Conservation (phyloP, 1,140 invertebrate genomes). For the Diachasma alloeum region DNA sequence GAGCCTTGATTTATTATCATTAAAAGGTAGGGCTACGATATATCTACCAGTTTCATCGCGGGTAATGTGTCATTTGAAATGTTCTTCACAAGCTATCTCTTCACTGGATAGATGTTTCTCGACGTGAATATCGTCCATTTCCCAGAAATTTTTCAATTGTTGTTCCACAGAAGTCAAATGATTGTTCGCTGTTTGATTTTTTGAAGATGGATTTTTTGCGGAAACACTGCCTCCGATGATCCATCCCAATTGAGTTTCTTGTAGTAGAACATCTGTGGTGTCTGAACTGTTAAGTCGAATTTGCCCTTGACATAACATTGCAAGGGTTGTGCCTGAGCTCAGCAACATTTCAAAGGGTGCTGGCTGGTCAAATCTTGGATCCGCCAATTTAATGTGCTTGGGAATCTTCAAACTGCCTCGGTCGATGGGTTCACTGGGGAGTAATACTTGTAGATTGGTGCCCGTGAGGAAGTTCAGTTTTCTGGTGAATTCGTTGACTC, state of each 20-base stretch:
- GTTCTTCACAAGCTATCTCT: conserved; percentile 27
- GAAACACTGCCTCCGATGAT: not conserved
- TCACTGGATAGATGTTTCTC: conserved; percentile 6
- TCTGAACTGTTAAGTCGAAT: no score
- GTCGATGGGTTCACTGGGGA: not conserved
- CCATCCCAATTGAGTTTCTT: not conserved
- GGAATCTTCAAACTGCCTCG: not conserved
- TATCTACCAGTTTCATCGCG: not conserved
- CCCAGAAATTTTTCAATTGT: conserved; percentile 24
- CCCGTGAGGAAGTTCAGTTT: not conserved
- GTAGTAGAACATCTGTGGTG: no score
- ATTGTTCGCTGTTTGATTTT: not conserved
- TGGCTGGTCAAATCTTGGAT: not conserved
- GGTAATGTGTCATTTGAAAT: conserved; percentile 18
- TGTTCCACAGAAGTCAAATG: not conserved
- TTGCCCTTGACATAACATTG: conserved; percentile 12
- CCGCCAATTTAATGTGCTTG: not conserved
- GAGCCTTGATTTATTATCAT: no score
- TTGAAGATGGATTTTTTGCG: not conserved
- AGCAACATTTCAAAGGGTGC: not conserved
- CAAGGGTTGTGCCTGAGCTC: not conserved
- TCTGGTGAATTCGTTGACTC: not conserved
- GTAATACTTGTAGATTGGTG: not conserved
- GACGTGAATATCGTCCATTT: conserved; percentile 21
- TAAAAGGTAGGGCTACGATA: no score